Base-by-base conservation (phyloP, 2,113 vertebrate genomes). In the Emydocephalus ijimae region DNA sequence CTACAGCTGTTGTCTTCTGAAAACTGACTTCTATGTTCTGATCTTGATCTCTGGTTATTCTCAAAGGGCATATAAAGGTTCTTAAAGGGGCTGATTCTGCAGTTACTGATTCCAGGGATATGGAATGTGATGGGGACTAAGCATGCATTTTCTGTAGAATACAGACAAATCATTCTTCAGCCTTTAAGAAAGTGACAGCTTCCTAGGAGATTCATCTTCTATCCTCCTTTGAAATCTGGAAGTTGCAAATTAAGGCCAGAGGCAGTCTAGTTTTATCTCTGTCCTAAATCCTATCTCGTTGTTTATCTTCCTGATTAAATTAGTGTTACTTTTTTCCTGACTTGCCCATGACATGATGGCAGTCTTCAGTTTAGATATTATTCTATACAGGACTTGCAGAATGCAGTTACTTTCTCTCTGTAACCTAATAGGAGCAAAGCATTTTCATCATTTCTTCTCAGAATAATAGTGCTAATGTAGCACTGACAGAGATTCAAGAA, bases 401-500 rank as follows among this genome's bases (percentile, higher is more conserved):
- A 55, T 29, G 4, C 29, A 74, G 91, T 29, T 39, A 43, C 57
- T 64, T 81, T 5, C 11, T 24, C 14, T 43, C 55, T 52, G 56
- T 54, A 11, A 7, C 45, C 85, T 18, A 59, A 87, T 39, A 39
- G 43, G 85, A n/a, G 24, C 6, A 3, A 5, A 93, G 20, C 3
- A n/a, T 85, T 50, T 94, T 93, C 90, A 64, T 1, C 64, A 89
- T 7, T 57, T 3, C 15, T 52, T 2, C 34, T 81, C 69, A 81
- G 69, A 81, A 81, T 39, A 81, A 39, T 21, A 81, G n/a, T 39
- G 15, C 6, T 61, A 34, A 21, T 34, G 52, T 14, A 56, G 56
- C 89, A 87, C 39, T 87, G 69, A 55, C 95, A 43, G 91, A 90
- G 91, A 14, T 5, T 91, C 55, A 91, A 29, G 39, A n/a, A 4